phyloP scores from a whole-genome alignment of 92 coral and sea anemone genomes.

The Heteractis magnifica region DNA sequence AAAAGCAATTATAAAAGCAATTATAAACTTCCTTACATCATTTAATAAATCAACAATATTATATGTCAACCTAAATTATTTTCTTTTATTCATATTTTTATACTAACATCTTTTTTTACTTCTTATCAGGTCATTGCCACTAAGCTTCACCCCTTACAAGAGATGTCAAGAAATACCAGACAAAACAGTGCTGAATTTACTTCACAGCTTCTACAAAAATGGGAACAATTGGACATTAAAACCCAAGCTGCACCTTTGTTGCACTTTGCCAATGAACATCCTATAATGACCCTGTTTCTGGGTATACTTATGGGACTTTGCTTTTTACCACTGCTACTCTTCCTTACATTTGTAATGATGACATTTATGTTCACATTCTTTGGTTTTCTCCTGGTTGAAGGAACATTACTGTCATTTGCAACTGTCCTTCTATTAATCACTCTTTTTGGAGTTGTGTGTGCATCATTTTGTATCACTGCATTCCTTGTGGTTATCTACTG shows the following conservation, averaged over 20 bases:
- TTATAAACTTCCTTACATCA: too few species aligned
- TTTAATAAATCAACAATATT: too few species aligned
- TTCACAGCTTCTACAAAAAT: slow-evolving; percentile 12
- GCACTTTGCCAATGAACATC: slow-evolving; percentile 58
- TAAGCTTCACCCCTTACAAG: background rate
- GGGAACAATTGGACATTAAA: slow-evolving; percentile 29
- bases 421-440: slow-evolving; percentile 42
- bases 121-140: background rate
- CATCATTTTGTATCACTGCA: slow-evolving; percentile 50
- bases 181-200: background rate
- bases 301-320: slow-evolving; percentile 49
- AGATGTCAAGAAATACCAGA: slow-evolving; percentile 12
- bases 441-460: slow-evolving; percentile 53
- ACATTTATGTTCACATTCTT: slow-evolving; percentile 52
- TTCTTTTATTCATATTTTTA: background rate
- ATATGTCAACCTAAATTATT: too few species aligned
- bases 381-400: slow-evolving; percentile 74
- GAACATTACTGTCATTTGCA: slow-evolving; percentile 68
- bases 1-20: too few species aligned
- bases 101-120: background rate
- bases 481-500: slow-evolving; percentile 47
- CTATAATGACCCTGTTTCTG: slow-evolving; percentile 55
- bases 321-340: slow-evolving; percentile 58
- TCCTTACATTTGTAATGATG: slow-evolving; percentile 50
- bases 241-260: slow-evolving; percentile 41